Evolutionary conservation across 1,140 invertebrate species (phyloP), one percentile per base, ranked within the genome.

Genomic region (Philaenus spumarius): DNA sequence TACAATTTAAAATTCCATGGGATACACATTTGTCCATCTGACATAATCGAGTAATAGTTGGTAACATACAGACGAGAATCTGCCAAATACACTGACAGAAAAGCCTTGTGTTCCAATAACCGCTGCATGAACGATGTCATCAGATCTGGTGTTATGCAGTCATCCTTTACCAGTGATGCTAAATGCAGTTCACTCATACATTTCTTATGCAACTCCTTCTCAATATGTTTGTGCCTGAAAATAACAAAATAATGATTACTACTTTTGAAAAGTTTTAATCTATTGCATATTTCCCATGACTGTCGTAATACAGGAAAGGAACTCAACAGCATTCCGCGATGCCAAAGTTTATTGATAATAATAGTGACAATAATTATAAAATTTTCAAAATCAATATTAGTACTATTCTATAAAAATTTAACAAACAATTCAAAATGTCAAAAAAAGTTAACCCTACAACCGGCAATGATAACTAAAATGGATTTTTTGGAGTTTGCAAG

Each of bases 41-140:
- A 84, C 67, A 94, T 78, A 12, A 97, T 86, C 0, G 92, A 91
- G 69, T 95, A 96, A 72, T 95, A 96, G 68, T 92, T 89, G 0
- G 91, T 89, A 24, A 96, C 82, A 69, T 84, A 85, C 0, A 97
- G 68, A 65, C 84, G 81, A 30, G 84, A 75, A 37, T 81, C 83
- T 46, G 73, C 70, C 58, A 73, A 72, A 34, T 68, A 71, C 26
- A 34, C 69, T 54, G 56, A 68, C 39, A 76, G 73, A 22, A 68
- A 64, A 43, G 66, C 62, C 58, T 80, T 74, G 59, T 83, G 69
- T 24, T 76, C 60, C 5, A 93, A 71, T 37, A 97, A 70, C 52
- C 83, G 78, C 62, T 83, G 75, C 66, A 89, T 90, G 62, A 89
- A 93, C 43, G 83, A 71, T 59, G 93, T 91, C 91, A 96, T 95